phyloP scores from a whole-genome alignment of 2,888 invertebrate genomes.

The Cinara cedri region DNA sequence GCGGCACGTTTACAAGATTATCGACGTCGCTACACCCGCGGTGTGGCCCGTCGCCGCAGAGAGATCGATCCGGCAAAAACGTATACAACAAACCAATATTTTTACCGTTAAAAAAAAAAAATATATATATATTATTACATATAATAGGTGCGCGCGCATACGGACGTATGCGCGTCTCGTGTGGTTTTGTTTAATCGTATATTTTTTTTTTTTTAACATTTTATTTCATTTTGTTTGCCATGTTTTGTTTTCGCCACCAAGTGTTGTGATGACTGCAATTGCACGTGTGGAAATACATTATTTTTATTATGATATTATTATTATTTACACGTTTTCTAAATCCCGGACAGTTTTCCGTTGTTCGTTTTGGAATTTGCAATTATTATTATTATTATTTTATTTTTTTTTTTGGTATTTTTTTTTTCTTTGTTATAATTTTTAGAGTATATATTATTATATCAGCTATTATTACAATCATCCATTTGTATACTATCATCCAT shows the following conservation, averaged over 20 bases:
- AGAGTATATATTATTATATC: constrained; percentile 27
- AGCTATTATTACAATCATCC: constrained; percentile 21
- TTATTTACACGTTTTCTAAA: constrained; percentile 38
- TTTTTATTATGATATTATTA: no score
- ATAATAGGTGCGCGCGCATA: constrained; percentile 47
- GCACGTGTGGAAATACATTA: constrained; percentile 56
- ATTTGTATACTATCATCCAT: constrained; percentile 39
- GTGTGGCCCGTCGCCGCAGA: constrained; percentile 37
- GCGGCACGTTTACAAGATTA: constrained; percentile 26
- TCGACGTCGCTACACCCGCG: constrained; percentile 26
- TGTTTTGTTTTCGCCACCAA: constrained; percentile 56
- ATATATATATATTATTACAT: no score
- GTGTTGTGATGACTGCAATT: constrained; percentile 55
- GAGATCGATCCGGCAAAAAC: constrained; percentile 52
- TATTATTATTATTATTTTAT: no score
- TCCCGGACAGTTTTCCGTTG: constrained; percentile 55
- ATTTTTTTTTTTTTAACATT: constrained; percentile 22
- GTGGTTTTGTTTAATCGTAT: constrained; percentile 48
- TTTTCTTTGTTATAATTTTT: constrained; percentile 25
- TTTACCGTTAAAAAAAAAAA: no score
- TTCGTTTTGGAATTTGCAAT: constrained; percentile 48
- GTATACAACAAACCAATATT: constrained; percentile 42
- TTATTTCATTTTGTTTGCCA: constrained; percentile 52
- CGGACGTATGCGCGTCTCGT: constrained; percentile 52
- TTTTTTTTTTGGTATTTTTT: constrained; percentile 15